These are phyloP conservation scores for Stegophylla sp. DNA, from an alignment of 2,888 invertebrate species.

Conservation along the genomic window DNA sequence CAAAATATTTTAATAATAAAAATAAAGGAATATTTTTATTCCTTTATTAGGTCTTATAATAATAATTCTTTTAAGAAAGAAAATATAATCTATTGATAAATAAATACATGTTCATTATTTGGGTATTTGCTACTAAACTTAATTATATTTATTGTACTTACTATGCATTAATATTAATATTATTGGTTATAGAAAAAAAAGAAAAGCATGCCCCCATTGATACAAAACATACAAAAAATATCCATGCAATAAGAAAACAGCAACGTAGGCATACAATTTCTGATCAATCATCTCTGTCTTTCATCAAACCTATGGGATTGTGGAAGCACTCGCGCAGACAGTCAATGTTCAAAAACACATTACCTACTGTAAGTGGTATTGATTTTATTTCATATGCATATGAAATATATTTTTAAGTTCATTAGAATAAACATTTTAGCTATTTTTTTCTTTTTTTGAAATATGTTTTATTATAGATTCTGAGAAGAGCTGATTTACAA, in stretches of 20 bases:
- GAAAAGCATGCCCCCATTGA: not conserved
- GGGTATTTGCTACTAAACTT: not conserved
- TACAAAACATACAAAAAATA: constrained; percentile 20
- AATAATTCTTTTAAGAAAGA: not conserved
- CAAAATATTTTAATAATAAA: too few relatives aligned
- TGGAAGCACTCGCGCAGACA: constrained; percentile 51
- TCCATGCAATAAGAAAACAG: constrained; percentile 39
- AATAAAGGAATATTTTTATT: not conserved
- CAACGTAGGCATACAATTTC: constrained; percentile 53
- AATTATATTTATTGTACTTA: not conserved
- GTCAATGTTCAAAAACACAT: constrained; percentile 37
- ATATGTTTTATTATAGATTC: too few relatives aligned
- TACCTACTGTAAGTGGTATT: constrained; percentile 42
- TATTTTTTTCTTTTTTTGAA: too few relatives aligned
- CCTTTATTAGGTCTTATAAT: not conserved
- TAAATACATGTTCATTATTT: not conserved
- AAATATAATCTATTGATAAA: not conserved
- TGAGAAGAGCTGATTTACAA: too few relatives aligned
- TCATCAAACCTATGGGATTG: constrained; percentile 33
- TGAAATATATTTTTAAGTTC: too few relatives aligned
- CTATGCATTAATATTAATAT: not conserved
- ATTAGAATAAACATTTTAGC: too few relatives aligned
- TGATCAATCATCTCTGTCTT: constrained; percentile 48
- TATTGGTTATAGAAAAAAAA: constrained; percentile 32
- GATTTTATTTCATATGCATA: too few relatives aligned